These are phyloP conservation scores for Muricea muricata DNA, from an alignment of 92 coral and sea anemone genomes.

Conservation along the genomic window DNA sequence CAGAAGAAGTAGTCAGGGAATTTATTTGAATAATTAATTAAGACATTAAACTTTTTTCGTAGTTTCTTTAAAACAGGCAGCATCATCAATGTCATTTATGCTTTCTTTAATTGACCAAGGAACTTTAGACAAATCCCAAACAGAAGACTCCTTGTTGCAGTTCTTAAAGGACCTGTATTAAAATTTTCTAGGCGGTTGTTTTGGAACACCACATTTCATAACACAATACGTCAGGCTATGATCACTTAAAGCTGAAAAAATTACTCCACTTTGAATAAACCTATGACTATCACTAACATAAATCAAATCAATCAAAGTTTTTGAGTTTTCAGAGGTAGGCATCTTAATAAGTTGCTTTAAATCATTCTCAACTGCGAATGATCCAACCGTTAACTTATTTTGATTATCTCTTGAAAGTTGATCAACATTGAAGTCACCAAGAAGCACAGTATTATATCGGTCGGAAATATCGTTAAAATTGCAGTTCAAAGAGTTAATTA, in stretches of 20 bases:
- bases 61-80: no score
- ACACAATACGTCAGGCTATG: slow-evolving; percentile 50
- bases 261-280: slow-evolving; percentile 54
- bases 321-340: slow-evolving; percentile 30
- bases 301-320: slow-evolving; percentile 54
- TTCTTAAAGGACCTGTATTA: slow-evolving; percentile 57
- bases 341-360: slow-evolving; percentile 21
- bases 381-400: slow-evolving; percentile 15
- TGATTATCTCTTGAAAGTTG: slow-evolving; percentile 22
- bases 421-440: slow-evolving; percentile 42
- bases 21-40: no score
- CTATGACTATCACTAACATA: slow-evolving; percentile 45
- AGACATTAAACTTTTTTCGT: no score
- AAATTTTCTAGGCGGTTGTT: slow-evolving; percentile 36
- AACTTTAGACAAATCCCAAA: slow-evolving; percentile 50
- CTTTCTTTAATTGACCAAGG: slow-evolving; percentile 49
- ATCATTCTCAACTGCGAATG: slow-evolving; percentile 44
- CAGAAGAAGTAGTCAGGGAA: no score
- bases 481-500: slow-evolving; percentile 23
- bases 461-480: slow-evolving; percentile 1
- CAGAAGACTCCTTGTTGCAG: slow-evolving; percentile 40
- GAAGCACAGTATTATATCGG: not conserved
- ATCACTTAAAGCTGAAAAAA: slow-evolving; percentile 45
- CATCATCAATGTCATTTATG: slow-evolving; percentile 51
- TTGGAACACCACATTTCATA: slow-evolving; percentile 54